phyloP scores from a whole-genome alignment of 2,888 invertebrate genomes.

The Cantharis lateralis region DNA sequence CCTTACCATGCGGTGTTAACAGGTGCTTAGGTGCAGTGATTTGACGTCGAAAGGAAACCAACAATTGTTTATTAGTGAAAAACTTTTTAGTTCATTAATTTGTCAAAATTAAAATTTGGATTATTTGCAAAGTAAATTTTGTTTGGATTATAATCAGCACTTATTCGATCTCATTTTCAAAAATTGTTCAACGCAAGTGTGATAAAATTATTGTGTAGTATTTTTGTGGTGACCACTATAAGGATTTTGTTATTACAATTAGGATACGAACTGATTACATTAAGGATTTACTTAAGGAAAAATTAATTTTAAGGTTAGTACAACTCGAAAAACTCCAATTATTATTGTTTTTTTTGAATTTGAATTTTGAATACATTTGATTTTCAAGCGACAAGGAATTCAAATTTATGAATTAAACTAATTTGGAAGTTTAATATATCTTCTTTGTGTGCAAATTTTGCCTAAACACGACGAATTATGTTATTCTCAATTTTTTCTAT shows the following conservation, averaged over 20 bases:
- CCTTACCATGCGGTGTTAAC: constrained; percentile 28
- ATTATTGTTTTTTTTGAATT: neutral
- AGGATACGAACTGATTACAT: neutral
- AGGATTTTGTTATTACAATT: neutral
- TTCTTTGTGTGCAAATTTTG: constrained; percentile 11
- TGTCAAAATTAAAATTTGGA: constrained; percentile 2
- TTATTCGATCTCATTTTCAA: neutral
- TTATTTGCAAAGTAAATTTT: neutral
- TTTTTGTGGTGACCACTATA: neutral
- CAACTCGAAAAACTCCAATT: neutral
- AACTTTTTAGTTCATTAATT: neutral
- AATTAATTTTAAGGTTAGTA: neutral
- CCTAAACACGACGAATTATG: neutral
- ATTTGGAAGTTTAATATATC: neutral
- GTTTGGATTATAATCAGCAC: neutral
- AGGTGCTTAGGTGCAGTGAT: constrained; percentile 17
- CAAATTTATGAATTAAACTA: neutral
- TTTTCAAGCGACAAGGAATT: neutral
- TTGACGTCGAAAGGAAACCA: neutral
- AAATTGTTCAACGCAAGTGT: neutral
- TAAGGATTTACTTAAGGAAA: neutral
- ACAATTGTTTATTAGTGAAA: neutral
- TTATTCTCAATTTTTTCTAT: neutral
- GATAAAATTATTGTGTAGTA: neutral
- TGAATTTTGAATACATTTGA: neutral